Evolutionary conservation across 2,113 vertebrate genomes (phyloP), one percentile per base, ranked within the genome.

Genomic region (Bucco capensis): DNA sequence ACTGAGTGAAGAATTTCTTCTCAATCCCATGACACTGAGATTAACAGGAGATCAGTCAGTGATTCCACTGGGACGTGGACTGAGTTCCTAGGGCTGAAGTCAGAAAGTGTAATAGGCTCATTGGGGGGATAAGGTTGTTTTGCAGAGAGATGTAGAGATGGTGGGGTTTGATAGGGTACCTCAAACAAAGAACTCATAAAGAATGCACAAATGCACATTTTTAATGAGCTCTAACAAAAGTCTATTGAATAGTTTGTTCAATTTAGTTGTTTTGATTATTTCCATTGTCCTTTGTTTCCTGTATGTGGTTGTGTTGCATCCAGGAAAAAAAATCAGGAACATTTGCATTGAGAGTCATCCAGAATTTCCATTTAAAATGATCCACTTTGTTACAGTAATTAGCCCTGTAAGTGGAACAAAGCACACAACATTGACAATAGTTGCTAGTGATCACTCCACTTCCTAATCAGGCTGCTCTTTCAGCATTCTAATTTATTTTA

Each of bases 381-480:
- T 94, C 93, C 83, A 95, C 90, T 96, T 94, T 94, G 93, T 96
- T 96, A 96, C 93, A 96, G 88, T 91, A 93, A 96, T 96, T 96
- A 96, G 93, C 84, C 90, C 89, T 93, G 86, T 93, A 96, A 96
- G 93, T 94, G 88, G 94, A 97, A 95, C 94, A 96, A 96, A 97
- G 96, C 94, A 89, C 93, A 93, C 86, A 96, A 91, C 92, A 88
- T 47, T 94, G 96, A 95, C 96, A 96, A 94, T 95, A 89, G 93
- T 95, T 95, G 90, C 94, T 96, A 79, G 95, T 77, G 90, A 97
- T 96, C 90, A 90, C 92, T 96, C 94, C 72, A 80, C 73, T 97
- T 96, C 89, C 90, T 94, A 97, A 96, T 96, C 96, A 95, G 92
- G 30, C 81, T 96, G 84, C 82, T 94, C 70, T 93, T 94, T 94